These are phyloP conservation scores for Alexandromys fortis DNA, from an alignment of 2,113 vertebrate species.

Conservation along the genomic window DNA sequence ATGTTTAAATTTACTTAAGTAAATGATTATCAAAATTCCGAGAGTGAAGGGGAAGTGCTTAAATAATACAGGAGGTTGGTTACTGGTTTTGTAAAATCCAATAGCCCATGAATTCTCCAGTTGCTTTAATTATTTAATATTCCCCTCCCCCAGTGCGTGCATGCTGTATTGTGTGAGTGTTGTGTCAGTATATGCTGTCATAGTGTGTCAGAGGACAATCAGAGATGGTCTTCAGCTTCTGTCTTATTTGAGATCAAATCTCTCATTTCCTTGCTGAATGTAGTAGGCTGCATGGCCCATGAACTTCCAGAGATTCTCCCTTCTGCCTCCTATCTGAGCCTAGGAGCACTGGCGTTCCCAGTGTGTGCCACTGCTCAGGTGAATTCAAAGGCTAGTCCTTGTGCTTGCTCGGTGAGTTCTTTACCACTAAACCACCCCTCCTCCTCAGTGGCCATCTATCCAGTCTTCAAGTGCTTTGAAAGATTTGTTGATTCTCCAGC, in stretches of 20 bases:
- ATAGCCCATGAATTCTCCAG: neutral
- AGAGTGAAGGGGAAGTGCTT: neutral
- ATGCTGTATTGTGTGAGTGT: neutral
- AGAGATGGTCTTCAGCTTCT: neutral
- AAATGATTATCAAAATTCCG: neutral
- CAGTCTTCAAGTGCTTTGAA: neutral
- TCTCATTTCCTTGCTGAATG: neutral
- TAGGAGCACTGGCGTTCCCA: neutral
- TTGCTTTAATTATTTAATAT: neutral
- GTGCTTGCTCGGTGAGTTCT: too few relatives aligned
- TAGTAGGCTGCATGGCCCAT: neutral
- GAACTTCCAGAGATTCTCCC: neutral
- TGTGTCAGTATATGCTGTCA: neutral
- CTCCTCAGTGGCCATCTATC: neutral
- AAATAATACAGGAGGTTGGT: neutral
- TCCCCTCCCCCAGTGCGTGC: neutral
- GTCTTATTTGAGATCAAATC: neutral
- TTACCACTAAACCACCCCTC: neutral
- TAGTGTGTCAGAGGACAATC: neutral
- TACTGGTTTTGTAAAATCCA: neutral
- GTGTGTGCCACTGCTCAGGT: too few relatives aligned
- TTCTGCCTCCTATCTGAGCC: neutral
- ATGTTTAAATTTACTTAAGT: neutral
- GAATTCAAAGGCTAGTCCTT: too few relatives aligned
- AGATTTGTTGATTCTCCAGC: neutral